Base-by-base conservation (phyloP, 2,797 vertebrate genomes). In the Sciurus vulgaris region DNA sequence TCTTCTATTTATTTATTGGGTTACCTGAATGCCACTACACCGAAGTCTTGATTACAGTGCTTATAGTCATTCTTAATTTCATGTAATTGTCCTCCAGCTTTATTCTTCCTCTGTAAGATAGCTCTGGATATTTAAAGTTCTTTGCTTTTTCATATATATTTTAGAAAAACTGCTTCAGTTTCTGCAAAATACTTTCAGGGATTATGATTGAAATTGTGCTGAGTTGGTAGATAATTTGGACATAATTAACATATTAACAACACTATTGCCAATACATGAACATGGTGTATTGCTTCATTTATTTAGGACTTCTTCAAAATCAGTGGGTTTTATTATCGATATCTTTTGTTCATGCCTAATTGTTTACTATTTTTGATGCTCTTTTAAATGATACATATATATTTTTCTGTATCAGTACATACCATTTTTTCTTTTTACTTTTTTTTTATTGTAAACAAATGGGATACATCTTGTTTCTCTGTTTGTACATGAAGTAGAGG, bases 261-360 rank as follows among this genome's bases (percentile, higher is more conserved):
- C 67, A 44, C 81, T 69, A 74, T 47, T 87, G 72, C 35, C 2
- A 33, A 13, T 69, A 67, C 18, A 41, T 33, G 30, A 44, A 86
- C 56, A 79, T 82, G 28, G 10, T 67, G 47, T 74, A 79, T 89
- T 41, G 17, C 28, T 78, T 54, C 35, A 78, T 88, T 95, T 92
- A 77, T 91, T 97, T 86, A 82, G n/a, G 8, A 69, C 5, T 96
- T 86, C 22, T 72, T 86, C 86, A 85, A 70, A 61, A 14, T 56
- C 38, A 88, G 44, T 41, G 82, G 28, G 33, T 76, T 78, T 77
- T 70, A 81, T 63, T 79, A n/a, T 61, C 72, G 59, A 35, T n/a
- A 59, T 63, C 22, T 82, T 81, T 49, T 69, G 8, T 74, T 47
- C 59, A 89, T 86, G 38, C 35, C 44, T 79, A 74, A 49, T 87